Conservation (phyloP, 2,113 vertebrate genomes). For the Apodemus speciosus region DNA sequence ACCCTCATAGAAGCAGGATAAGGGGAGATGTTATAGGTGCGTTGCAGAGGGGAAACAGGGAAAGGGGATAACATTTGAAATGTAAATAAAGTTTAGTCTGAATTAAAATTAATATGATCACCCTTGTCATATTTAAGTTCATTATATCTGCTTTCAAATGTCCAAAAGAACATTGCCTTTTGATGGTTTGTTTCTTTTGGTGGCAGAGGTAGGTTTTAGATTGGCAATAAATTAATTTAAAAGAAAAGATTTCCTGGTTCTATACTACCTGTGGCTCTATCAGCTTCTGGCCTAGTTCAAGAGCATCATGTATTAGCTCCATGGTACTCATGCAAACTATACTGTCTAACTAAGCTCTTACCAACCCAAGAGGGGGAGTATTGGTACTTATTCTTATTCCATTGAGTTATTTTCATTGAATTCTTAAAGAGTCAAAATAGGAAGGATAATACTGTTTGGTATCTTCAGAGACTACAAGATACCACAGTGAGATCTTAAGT, state of each 20-base stretch:
- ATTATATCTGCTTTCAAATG: conserved; percentile 35
- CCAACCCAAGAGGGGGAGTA: background rate
- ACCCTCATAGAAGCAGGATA: too few relatives aligned
- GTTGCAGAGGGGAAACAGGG: too few relatives aligned
- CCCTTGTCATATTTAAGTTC: conserved; percentile 36
- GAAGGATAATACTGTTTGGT: background rate
- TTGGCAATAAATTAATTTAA: conserved; percentile 86
- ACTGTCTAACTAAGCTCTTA: background rate
- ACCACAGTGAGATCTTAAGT: background rate
- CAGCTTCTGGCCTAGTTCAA: background rate
- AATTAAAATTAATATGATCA: conserved; percentile 30
- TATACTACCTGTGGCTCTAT: background rate
- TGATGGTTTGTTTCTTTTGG: background rate
- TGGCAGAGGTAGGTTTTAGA: conserved; percentile 77
- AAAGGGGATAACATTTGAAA: too few relatives aligned
- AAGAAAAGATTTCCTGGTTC: background rate
- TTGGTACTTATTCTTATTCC: background rate
- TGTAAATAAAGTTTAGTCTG: background rate
- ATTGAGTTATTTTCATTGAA: background rate
- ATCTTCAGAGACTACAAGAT: background rate
- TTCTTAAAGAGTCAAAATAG: background rate
- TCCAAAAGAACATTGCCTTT: background rate
- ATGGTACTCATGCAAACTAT: background rate
- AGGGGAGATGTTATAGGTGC: too few relatives aligned
- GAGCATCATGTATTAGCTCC: background rate